Evolutionary conservation across 2,113 vertebrate genomes (phyloP), one percentile per base, ranked within the genome.

Genomic region (Sciurus niger): DNA sequence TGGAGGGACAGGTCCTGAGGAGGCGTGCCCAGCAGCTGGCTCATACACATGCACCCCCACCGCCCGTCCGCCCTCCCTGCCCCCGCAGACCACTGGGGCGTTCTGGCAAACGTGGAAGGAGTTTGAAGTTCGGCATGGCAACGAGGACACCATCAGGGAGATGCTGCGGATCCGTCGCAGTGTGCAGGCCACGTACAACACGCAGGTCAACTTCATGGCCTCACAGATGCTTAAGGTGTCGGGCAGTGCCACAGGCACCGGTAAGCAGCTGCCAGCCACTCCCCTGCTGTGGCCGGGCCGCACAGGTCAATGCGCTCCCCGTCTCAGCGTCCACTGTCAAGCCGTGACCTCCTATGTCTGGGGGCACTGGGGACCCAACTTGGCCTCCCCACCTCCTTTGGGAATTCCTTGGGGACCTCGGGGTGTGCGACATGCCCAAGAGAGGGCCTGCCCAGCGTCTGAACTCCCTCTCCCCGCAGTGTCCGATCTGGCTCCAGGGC

Each of bases 21-120:
- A 37, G 25, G 43, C 1, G 22, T 65, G 6, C 3, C 0, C 0
- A 0, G 22, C 8, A 0, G 12, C 89, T 76, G 3, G 51, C 34
- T 76, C 22, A 68, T 0, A 68, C 0, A 1, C 63, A 1, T 46
- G 46, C 55, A 13, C 43, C 10, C 20, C 8, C 0, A 9, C 51
- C 0, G 83, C 91, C 20, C 0, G 4, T 90, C n/a, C 78, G 1
- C 32, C 30, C 24, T 10, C 8, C 60, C 60, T 9, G 10, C 24
- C 17, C 2, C 34, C 22, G 0, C 87, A 99, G 99, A 99, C 99
- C 37, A 99, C 99, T 0, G 98, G 98, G 11, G 97, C 95, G 0
- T 99, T 99, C 98, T 99, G 99, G 99, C 99, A 99, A 96, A 99
- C 99, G 0, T 99, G 99, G 99, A 99, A 99, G 96, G 99, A 99